Percentiles rank a stretch among this genome's conserved stretches.
Conservation (phyloP, 2,888 invertebrate genomes). For the Acronicta alni region DNA sequence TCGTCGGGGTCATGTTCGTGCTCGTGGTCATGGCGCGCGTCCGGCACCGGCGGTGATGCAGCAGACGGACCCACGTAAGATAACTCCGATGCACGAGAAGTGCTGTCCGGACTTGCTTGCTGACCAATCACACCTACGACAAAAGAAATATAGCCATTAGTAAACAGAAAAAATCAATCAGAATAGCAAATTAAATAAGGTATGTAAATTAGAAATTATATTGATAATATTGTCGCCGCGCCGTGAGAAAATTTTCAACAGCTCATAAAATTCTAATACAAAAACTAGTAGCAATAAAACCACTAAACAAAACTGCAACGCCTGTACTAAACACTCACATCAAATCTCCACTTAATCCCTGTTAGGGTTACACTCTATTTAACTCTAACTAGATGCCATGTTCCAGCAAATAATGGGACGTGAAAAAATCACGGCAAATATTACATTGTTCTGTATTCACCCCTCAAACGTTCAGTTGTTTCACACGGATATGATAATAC, state of each 20-base stretch:
- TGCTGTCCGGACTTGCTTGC: constrained; percentile 95
- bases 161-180: not conserved
- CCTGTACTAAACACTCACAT: constrained; percentile 70
- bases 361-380: constrained; percentile 78
- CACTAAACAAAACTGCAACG: constrained; percentile 62
- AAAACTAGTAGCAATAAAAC: constrained; percentile 55
- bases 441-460: constrained; percentile 77
- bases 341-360: constrained; percentile 80
- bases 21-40: constrained; percentile 74
- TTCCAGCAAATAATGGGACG: constrained; percentile 75
- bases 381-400: constrained; percentile 74
- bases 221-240: constrained; percentile 7
- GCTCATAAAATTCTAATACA: constrained; percentile 31
- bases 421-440: constrained; percentile 81
- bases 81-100: constrained; percentile 95
- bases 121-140: constrained; percentile 89
- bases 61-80: constrained; percentile 87
- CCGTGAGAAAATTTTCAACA: constrained; percentile 30
- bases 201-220: constrained; percentile 7
- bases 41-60: constrained; percentile 75
- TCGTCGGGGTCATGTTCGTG: constrained; percentile 83
- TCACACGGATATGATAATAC: constrained; percentile 82
- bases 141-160: constrained; percentile 57
- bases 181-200: not conserved
- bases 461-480: constrained; percentile 75